Base-by-base conservation (phyloP, 1,140 invertebrate species). In the Caenorhabditis brenneri region DNA sequence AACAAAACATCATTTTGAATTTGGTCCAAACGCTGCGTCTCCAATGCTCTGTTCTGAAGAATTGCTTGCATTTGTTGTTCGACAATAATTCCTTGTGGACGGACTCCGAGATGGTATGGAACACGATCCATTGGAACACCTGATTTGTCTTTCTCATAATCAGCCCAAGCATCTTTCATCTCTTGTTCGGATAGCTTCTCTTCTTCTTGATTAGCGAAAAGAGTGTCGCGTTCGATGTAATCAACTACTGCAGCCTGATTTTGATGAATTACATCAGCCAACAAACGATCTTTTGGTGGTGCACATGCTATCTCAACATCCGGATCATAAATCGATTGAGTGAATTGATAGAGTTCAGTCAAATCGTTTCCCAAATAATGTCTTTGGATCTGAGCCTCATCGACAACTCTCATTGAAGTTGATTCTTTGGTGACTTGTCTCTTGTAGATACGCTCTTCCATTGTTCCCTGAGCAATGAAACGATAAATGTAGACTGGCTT, bases 391-490 rank as follows among this genome's bases (percentile, higher is more conserved):
- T 99, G 97, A 88, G 97, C 95, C 90, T 98, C 96, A 91, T 99
- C 97, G 1, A 99, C 95, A 0, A 99, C 97, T 49, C 97, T 94
- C 89, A 95, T 95, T 0, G 97, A 94, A 12, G 97, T 93, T 0
- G 96, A 97, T 88, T 96, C 93, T 91, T 99, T 99, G 0, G 95
- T 95, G 9, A 99, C 95, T 51, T 87, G 95, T 0, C 97, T 93
- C 91, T 98, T 95, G 92, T 99, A 99, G 82, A 99, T 96, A 91
- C 97, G 97, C 88, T 99, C 96, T 90, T 99, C 97, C 96, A 99
- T 99, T 39, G 97, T 98, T 39, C 96, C 93, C 92, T 93, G 94
- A 86, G 96, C 95, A 36, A 98, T 92, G 81, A 99, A 95, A 85
- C 97, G 93, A 92, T 99, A 99, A 36, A 99, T 93, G 88, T 97